A percentile compares a stretch with the other conserved stretches of the same genome.
These are phyloP conservation scores for Ardeotis arabs DNA, from an alignment of 2,113 vertebrate genomes.

Conservation along the genomic window DNA sequence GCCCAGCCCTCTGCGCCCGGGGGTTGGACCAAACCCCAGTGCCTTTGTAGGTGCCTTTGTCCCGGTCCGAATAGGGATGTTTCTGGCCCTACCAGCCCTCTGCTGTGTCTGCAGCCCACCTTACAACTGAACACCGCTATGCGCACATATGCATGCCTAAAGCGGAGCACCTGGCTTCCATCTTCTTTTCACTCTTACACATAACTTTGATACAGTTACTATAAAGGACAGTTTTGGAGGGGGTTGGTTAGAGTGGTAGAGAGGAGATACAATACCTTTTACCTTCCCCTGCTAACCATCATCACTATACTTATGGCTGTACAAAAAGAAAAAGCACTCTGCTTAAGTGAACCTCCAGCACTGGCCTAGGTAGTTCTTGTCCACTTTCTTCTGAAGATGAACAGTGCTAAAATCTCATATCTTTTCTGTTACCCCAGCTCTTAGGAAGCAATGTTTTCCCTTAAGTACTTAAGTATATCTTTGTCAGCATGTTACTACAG, in stretches of 20 bases:
- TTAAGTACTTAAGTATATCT: neutral
- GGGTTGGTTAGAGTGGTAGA: neutral
- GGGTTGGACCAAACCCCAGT: neutral
- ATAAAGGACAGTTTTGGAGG: neutral
- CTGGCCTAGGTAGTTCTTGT: neutral
- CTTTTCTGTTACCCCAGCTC: neutral
- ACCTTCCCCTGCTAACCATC: neutral
- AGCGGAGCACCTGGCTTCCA: neutral
- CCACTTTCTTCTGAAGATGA: neutral
- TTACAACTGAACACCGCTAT: accelerated
- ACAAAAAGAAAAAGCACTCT: neutral
- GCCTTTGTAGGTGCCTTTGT: constrained; percentile 7
- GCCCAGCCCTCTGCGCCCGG: neutral
- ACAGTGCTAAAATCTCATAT: neutral
- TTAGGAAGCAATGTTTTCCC: neutral
- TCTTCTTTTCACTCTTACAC: neutral
- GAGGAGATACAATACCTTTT: neutral
- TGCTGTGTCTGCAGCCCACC: neutral
- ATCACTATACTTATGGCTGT: neutral
- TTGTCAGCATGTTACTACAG: neutral
- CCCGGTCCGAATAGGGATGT: neutral
- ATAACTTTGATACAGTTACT: neutral
- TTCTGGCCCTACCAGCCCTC: neutral
- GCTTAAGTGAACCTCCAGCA: neutral
- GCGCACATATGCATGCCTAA: accelerated